Conservation (phyloP, 2,888 invertebrate species). For the Nebria brevicollis region DNA sequence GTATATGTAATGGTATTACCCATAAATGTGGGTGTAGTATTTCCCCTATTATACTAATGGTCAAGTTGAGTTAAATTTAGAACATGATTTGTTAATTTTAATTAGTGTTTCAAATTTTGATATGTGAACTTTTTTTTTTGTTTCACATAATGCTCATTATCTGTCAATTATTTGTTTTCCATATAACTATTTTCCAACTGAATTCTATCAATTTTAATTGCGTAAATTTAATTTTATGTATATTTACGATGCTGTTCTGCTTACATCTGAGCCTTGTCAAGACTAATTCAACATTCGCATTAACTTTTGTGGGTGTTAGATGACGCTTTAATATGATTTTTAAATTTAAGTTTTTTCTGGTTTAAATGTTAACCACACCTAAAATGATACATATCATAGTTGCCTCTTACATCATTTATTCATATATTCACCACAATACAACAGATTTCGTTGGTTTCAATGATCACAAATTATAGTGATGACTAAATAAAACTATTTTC, state of each 20-base stretch:
- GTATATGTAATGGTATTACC: background rate
- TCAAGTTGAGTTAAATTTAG: background rate
- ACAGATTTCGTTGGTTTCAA: background rate
- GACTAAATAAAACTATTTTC: background rate
- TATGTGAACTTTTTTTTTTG: background rate
- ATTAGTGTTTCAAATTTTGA: background rate
- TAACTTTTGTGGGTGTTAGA: background rate
- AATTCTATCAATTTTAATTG: no score
- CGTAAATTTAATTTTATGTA: no score
- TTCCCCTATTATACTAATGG: background rate
- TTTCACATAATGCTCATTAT: background rate
- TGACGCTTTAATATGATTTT: background rate
- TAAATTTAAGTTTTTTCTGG: background rate
- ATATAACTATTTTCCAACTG: no score
- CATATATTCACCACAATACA: background rate
- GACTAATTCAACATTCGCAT: background rate
- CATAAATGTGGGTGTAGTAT: background rate
- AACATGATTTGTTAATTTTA: background rate
- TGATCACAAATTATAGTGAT: background rate
- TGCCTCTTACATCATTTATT: background rate
- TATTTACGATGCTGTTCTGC: no score
- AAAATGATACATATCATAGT: background rate
- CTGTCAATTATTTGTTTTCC: no score
- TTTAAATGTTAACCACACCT: background rate
- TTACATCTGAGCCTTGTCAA: no score